These are phyloP conservation scores for Pristionchus maxplancki DNA, from an alignment of 2,888 invertebrate species.

Conservation along the genomic window DNA sequence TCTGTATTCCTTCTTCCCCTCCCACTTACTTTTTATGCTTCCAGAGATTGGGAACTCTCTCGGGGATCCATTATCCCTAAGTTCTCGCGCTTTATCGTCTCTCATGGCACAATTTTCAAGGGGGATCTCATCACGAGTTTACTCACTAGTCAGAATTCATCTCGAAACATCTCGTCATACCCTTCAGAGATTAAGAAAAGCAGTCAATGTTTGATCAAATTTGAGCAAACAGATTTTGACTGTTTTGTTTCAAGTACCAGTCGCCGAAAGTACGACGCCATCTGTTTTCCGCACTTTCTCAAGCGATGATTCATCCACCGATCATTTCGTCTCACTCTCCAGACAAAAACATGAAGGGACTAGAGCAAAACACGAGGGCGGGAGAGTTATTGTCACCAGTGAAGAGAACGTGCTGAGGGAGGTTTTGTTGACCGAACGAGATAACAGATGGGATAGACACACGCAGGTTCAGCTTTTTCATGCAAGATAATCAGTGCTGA, in stretches of 20 bases:
- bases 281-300: background rate
- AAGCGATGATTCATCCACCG: background rate
- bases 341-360: background rate
- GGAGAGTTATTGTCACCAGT: background rate
- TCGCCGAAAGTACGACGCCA: background rate
- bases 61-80: constrained; percentile 1
- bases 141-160: background rate
- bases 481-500: background rate
- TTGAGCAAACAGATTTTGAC: background rate
- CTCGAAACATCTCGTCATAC: background rate
- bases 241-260: constrained; percentile 4
- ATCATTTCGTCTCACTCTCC: constrained; percentile 4
- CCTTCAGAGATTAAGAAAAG: background rate
- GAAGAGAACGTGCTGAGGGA: background rate
- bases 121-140: constrained; percentile 5
- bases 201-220: background rate
- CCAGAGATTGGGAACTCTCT: constrained; percentile 30
- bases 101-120: constrained; percentile 33
- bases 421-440: background rate
- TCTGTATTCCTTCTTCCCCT: constrained; percentile 6
- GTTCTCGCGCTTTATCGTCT: background rate
- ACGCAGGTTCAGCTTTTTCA: background rate
- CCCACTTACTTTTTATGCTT: constrained; percentile 28
- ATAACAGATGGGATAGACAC: background rate
- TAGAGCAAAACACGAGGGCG: background rate